These are phyloP conservation scores for Miichthys miiuy DNA, from an alignment of 2,797 vertebrate genomes.

Conservation along the genomic window DNA sequence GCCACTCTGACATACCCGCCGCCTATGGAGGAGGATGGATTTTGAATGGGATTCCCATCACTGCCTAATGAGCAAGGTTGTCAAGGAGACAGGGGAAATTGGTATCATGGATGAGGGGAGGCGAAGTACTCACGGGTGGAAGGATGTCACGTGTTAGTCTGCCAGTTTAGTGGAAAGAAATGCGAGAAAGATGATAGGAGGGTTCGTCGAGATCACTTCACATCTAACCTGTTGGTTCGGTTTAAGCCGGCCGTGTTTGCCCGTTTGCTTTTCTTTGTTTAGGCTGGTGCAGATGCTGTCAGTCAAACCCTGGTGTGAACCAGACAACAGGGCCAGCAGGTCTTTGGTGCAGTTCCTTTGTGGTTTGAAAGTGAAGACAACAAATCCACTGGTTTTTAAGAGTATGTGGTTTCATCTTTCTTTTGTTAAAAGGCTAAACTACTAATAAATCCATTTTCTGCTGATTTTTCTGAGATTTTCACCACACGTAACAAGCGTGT, in stretches of 20 bases:
- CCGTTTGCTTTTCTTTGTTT: neutral
- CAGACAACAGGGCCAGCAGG: neutral
- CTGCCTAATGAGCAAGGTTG: slow-evolving; percentile 65
- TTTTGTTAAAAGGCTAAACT: too few relatives aligned
- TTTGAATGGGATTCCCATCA: slow-evolving; percentile 58
- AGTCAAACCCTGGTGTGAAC: neutral
- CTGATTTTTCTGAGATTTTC: too few relatives aligned
- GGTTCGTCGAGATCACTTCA: neutral
- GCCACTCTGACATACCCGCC: slow-evolving; percentile 46
- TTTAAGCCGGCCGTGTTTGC: neutral
- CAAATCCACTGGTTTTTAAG: too few relatives aligned
- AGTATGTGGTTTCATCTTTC: too few relatives aligned
- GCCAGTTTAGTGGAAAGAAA: slow-evolving; percentile 23
- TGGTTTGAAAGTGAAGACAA: neutral
- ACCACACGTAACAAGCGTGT: too few relatives aligned
- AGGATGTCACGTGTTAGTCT: slow-evolving; percentile 19
- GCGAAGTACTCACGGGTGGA: slow-evolving; percentile 10
- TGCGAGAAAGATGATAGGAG: neutral
- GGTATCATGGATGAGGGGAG: slow-evolving; percentile 47
- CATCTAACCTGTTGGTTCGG: neutral
- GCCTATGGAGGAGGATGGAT: slow-evolving; percentile 47
- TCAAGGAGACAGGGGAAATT: slow-evolving; percentile 62
- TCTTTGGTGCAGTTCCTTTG: neutral
- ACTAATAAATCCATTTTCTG: too few relatives aligned
- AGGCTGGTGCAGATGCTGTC: neutral